A percentile compares a stretch with the other conserved stretches of the same genome.
phyloP scores from a whole-genome alignment of 2,797 vertebrate genomes.

The Echiichthys vipera region DNA sequence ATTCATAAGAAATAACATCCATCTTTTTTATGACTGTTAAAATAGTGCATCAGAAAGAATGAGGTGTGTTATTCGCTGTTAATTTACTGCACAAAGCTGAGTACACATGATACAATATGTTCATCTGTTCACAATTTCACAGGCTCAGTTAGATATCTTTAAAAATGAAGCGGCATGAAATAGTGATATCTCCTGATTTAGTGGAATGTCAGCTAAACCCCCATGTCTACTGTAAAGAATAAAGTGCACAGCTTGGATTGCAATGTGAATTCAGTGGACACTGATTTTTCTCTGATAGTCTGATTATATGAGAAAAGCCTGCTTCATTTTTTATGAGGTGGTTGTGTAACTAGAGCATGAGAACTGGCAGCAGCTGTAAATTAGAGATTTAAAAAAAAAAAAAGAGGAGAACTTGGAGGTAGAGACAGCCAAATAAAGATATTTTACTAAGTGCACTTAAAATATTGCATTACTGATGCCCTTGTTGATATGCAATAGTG shows the following conservation, averaged over 20 bases:
- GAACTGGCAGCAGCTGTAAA: slow-evolving; percentile 58
- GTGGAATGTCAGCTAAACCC: background rate
- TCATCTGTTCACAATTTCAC: background rate
- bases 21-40: too few species aligned
- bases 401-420: slow-evolving; percentile 14
- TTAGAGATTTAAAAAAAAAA: slow-evolving; percentile 52
- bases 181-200: background rate
- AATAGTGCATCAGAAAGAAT: too few species aligned
- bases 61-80: too few species aligned
- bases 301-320: slow-evolving; percentile 39
- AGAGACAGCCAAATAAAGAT: slow-evolving; percentile 40
- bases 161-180: background rate
- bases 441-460: slow-evolving; percentile 58
- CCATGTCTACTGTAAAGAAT: background rate
- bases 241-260: background rate
- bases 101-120: background rate
- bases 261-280: slow-evolving; percentile 13
- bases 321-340: slow-evolving; percentile 44
- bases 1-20: too few species aligned
- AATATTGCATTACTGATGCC: slow-evolving; percentile 55
- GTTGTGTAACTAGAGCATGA: slow-evolving; percentile 41
- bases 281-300: slow-evolving; percentile 16
- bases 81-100: background rate
- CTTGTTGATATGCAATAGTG: slow-evolving; percentile 58
- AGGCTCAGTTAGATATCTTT: background rate